Conservation (phyloP, 2,888 invertebrate species). For the Drosophila paramelanica region DNA sequence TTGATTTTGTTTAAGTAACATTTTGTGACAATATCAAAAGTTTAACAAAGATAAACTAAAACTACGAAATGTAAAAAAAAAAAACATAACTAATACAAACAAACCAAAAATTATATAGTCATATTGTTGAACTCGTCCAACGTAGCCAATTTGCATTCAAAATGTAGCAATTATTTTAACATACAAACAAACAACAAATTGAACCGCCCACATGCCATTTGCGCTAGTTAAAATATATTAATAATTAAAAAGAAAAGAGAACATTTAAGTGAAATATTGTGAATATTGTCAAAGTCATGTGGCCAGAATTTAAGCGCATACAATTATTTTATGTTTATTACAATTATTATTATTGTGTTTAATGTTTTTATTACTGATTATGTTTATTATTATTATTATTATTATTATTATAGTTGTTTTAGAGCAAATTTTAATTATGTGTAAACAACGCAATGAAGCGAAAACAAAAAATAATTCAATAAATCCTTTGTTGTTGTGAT, state of each 20-base stretch:
- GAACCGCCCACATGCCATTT: conserved; percentile 44
- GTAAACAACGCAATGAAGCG: conserved; percentile 21
- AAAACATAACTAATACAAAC: not conserved
- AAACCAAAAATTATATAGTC: conserved; percentile 26
- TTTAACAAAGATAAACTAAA: not conserved
- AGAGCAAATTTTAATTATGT: conserved; percentile 51
- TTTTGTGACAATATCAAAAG: conserved; percentile 11
- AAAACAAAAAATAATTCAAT: conserved; percentile 47
- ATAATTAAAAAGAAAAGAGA: not conserved
- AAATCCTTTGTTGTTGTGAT: conserved; percentile 72
- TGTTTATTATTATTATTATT: conserved; percentile 54
- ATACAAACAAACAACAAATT: conserved; percentile 10
- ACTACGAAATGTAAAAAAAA: conserved; percentile 2
- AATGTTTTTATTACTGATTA: conserved; percentile 59
- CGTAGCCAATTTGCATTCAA: conserved; percentile 57
- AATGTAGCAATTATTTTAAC: conserved; percentile 39
- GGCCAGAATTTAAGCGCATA: conserved; percentile 34
- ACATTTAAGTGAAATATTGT: conserved; percentile 18
- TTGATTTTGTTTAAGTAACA: conserved; percentile 9
- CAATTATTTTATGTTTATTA: conserved; percentile 48
- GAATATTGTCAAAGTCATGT: conserved; percentile 31
- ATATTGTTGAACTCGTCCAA: conserved; percentile 47
- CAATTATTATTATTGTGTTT: conserved; percentile 54
- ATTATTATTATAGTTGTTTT: conserved; percentile 55
- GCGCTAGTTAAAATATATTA: conserved; percentile 18